Conservation (phyloP, 2,113 vertebrate genomes). For the Ornithorhynchus anatinus region DNA sequence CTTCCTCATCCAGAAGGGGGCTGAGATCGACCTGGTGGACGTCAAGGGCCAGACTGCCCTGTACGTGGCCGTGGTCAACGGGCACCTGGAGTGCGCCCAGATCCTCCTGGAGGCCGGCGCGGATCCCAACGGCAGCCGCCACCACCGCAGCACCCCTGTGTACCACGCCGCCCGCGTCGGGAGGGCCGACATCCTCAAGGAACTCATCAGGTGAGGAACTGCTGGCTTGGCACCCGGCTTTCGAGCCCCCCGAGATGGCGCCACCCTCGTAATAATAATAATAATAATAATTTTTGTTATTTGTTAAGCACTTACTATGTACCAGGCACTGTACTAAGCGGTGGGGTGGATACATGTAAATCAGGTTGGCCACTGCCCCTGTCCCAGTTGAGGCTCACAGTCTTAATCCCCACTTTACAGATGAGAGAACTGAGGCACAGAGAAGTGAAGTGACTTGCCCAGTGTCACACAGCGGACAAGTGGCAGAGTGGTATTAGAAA, state of each 20-base stretch:
- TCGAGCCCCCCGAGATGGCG: not conserved
- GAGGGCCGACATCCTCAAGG: constrained; percentile 83
- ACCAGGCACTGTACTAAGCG: too few relatives aligned
- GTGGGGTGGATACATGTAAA: too few relatives aligned
- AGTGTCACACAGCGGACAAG: too few relatives aligned
- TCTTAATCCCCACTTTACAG: too few relatives aligned
- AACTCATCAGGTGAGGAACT: constrained; percentile 84
- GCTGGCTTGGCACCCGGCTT: fast-evolving
- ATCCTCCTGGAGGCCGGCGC: constrained; percentile 90
- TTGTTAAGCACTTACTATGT: too few relatives aligned
- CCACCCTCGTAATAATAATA: too few relatives aligned
- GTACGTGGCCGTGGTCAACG: constrained; percentile 90
- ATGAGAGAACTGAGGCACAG: too few relatives aligned
- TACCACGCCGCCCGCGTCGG: constrained; percentile 89
- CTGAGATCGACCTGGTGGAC: constrained; percentile 89
- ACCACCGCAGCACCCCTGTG: constrained; percentile 91
- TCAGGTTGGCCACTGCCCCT: too few relatives aligned
- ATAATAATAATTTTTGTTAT: too few relatives aligned
- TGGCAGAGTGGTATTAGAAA: too few relatives aligned
- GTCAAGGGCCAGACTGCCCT: constrained; percentile 94
- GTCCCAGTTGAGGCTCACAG: too few relatives aligned
- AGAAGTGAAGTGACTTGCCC: too few relatives aligned
- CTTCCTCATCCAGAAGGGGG: constrained; percentile 85
- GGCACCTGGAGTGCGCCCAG: constrained; percentile 86
- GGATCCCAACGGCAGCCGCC: constrained; percentile 90